Evolutionary conservation across 2,888 invertebrate genomes (phyloP).

Genomic region (Empis stercorea): DNA sequence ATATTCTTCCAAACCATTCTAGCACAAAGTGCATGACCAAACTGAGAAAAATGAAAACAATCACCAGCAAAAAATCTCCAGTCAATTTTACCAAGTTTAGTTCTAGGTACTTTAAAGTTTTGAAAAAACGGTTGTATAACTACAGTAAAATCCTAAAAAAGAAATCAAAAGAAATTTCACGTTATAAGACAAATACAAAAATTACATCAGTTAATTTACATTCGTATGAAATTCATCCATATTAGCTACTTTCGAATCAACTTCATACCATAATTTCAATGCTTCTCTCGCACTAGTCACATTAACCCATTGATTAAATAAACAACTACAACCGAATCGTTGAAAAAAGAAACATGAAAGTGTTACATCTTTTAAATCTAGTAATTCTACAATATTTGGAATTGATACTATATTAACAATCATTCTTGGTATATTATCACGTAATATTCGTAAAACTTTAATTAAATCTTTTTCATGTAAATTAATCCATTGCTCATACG

Average conservation of each 20-base stretch:
- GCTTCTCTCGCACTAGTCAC: constrained; percentile 9
- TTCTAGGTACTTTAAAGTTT: constrained; percentile 26
- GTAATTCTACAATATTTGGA: constrained; percentile 19
- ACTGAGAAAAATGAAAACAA: constrained; percentile 50
- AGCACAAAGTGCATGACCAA: constrained; percentile 39
- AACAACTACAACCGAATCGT: constrained; percentile 23
- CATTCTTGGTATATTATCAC: constrained; percentile 41
- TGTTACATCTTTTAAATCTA: constrained; percentile 16
- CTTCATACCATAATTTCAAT: constrained; percentile 35
- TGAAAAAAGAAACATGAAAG: constrained; percentile 20
- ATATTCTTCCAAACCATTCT: too few relatives aligned
- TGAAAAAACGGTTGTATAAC: constrained; percentile 38
- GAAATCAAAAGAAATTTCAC: too few relatives aligned
- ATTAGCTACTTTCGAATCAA: constrained; percentile 39
- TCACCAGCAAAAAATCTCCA: constrained; percentile 41
- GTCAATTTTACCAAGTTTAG: constrained; percentile 35
- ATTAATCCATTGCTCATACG: constrained; percentile 28
- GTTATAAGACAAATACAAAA: too few relatives aligned
- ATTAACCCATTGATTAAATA: constrained; percentile 15
- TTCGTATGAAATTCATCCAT: constrained; percentile 26
- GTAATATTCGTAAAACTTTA: constrained; percentile 37
- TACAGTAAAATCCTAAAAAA: constrained; percentile 37
- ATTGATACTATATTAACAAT: constrained; percentile 23
- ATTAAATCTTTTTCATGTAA: constrained; percentile 39
- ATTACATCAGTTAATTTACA: not conserved